These are phyloP conservation scores for Pygoscelis antarcticus DNA, from an alignment of 2,113 vertebrate species.

Conservation along the genomic window DNA sequence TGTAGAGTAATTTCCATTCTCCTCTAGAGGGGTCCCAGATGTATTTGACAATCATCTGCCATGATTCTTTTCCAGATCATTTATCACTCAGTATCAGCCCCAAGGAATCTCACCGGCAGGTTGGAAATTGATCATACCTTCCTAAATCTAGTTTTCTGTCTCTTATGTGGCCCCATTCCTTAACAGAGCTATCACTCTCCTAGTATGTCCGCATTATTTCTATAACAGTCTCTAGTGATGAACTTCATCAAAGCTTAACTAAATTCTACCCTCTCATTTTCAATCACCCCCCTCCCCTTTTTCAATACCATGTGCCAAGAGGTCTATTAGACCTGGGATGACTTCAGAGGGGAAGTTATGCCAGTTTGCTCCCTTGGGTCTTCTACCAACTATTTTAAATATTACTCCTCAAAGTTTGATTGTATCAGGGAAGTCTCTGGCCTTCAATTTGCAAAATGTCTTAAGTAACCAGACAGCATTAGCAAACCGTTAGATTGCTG, in stretches of 20 bases:
- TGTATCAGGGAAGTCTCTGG: not conserved
- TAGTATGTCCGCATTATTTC: not conserved
- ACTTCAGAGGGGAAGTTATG: not conserved
- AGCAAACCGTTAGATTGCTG: not conserved
- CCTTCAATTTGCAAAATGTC: not conserved
- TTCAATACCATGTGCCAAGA: not conserved
- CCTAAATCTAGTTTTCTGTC: not conserved
- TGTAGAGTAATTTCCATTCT: not conserved
- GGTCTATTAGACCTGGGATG: not conserved
- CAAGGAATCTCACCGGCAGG: not conserved
- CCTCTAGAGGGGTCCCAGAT: not conserved
- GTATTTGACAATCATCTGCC: not conserved
- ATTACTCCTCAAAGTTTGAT: not conserved
- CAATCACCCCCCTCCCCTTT: not conserved
- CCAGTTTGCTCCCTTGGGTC: not conserved
- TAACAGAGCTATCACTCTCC: not conserved
- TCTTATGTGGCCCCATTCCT: not conserved
- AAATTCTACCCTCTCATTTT: not conserved
- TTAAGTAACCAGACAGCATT: not conserved
- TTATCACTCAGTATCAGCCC: not conserved
- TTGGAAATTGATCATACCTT: not conserved
- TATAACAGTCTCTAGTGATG: not conserved
- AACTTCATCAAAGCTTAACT: not conserved
- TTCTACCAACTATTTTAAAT: not conserved
- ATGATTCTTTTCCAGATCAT: not conserved